phyloP scores from a whole-genome alignment of 2,113 vertebrate species.

The Ciconia stormi region DNA sequence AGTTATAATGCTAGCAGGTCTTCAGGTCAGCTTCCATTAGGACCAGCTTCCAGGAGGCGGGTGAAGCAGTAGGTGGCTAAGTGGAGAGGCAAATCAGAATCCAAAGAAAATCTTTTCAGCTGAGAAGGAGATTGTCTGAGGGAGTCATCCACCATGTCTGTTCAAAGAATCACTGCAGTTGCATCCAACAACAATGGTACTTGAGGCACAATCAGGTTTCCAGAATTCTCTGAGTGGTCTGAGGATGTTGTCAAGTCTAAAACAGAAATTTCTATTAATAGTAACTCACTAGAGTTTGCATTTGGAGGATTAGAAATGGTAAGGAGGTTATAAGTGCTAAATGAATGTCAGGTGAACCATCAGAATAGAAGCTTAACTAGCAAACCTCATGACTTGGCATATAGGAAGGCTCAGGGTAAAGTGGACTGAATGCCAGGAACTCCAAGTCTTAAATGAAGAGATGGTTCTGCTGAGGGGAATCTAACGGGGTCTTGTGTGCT shows the following conservation, averaged over 20 bases:
- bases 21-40: neutral
- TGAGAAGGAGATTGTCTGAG: neutral
- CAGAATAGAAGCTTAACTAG: neutral
- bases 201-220: neutral
- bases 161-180: neutral
- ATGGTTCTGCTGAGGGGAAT: neutral
- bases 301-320: neutral
- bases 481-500: neutral
- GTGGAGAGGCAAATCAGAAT: accelerated
- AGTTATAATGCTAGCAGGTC: neutral
- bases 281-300: neutral
- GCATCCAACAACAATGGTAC: neutral
- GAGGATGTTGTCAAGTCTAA: neutral
- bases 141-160: too few species aligned
- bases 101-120: neutral
- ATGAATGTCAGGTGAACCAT: neutral
- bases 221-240: neutral
- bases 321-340: neutral
- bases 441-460: neutral
- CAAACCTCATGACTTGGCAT: neutral
- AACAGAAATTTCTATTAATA: neutral
- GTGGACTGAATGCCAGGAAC: neutral
- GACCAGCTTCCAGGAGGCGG: neutral
- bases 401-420: neutral
- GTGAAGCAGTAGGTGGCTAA: neutral